A percentile compares a stretch with the other conserved stretches of the same genome.
Conservation (phyloP, 2,888 invertebrate species). For the Sipha maydis region DNA sequence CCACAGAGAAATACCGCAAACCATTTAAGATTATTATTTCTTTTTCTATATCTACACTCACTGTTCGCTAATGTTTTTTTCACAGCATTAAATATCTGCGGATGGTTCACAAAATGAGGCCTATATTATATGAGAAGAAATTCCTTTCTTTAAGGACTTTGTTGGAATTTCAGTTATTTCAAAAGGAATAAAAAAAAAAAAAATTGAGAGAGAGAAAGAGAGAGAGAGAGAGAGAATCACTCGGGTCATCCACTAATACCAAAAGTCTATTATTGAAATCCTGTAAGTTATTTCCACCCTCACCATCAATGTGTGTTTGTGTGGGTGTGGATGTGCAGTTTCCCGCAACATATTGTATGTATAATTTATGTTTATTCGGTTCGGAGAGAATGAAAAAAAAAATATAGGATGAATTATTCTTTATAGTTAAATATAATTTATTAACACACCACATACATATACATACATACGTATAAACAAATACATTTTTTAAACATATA, state of each 20-base stretch:
- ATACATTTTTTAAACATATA: not conserved
- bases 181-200: not conserved
- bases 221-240: slow-evolving; percentile 9
- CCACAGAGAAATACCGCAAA: not conserved
- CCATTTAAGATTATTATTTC: not conserved
- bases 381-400: not conserved
- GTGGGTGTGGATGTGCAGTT: not conserved
- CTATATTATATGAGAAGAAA: slow-evolving; percentile 32
- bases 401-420: not conserved
- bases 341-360: not conserved
- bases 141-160: slow-evolving; percentile 6
- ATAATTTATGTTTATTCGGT: slow-evolving; percentile 24
- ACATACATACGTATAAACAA: not conserved
- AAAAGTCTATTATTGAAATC: slow-evolving; percentile 56
- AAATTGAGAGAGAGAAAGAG: no score
- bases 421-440: not conserved
- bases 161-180: slow-evolving; percentile 46
- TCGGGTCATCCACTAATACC: slow-evolving; percentile 18
- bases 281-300: slow-evolving; percentile 28
- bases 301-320: not conserved
- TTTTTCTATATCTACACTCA: not conserved
- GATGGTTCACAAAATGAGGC: slow-evolving; percentile 30
- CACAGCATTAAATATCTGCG: not conserved
- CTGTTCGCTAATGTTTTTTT: not conserved
- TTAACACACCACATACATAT: not conserved